Percentiles rank a stretch among this genome's conserved stretches.
These are phyloP conservation scores for Spermophilus dauricus DNA, from an alignment of 2,113 vertebrate genomes.

Conservation along the genomic window DNA sequence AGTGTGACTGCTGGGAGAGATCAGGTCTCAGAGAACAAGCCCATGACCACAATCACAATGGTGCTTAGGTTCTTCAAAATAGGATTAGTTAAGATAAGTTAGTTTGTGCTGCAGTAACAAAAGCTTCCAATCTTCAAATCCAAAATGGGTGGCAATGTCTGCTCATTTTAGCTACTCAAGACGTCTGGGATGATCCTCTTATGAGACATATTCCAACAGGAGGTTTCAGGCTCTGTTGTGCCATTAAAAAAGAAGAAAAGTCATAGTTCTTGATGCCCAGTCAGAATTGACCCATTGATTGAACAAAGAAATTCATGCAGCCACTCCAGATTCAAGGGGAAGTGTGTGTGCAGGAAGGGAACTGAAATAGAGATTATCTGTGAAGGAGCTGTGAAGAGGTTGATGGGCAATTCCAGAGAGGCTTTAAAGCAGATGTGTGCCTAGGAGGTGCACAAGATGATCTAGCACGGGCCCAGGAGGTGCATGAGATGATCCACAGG, in stretches of 20 bases:
- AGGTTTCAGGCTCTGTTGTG: background rate
- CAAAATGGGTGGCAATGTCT: background rate
- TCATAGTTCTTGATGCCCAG: background rate
- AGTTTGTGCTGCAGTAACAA: background rate
- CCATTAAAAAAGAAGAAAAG: background rate
- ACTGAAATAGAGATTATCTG: background rate
- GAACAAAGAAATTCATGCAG: background rate
- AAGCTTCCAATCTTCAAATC: background rate
- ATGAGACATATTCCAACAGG: background rate
- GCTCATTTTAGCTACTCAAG: background rate
- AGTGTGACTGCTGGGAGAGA: background rate
- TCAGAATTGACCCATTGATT: background rate
- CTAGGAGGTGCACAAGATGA: background rate
- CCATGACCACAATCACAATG: fast-evolving
- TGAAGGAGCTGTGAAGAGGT: background rate
- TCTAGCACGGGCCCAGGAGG: background rate
- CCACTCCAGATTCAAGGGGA: background rate
- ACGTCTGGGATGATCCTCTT: background rate
- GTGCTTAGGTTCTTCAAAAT: background rate
- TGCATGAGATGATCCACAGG: background rate
- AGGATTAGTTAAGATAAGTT: background rate
- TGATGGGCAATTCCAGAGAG: background rate
- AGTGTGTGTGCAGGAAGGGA: background rate
- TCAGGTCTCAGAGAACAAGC: background rate
- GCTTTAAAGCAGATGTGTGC: background rate